Conservation (phyloP, 2,113 vertebrate species). For the Greenwoodochromis staneri region DNA sequence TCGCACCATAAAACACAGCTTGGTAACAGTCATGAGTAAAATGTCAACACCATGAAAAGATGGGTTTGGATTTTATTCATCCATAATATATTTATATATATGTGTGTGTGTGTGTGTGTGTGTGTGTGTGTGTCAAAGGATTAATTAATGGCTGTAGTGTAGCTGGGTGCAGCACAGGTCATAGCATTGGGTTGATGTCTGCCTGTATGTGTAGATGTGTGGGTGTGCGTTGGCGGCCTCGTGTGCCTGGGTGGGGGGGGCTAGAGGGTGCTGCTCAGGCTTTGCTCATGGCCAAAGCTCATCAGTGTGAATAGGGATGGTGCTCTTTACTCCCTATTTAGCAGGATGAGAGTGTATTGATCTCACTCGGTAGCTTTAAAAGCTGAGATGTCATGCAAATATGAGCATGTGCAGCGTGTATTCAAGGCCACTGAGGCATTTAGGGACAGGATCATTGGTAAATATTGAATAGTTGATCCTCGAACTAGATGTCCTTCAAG, state of each 20-base stretch:
- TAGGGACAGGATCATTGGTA: neutral
- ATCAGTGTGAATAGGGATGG: neutral
- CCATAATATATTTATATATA: rapidly evolving
- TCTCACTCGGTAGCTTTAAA: slow-evolving; percentile 20
- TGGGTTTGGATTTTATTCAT: neutral
- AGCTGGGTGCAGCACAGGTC: neutral
- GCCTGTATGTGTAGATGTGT: neutral
- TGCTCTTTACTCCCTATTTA: slow-evolving; percentile 27
- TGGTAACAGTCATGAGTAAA: neutral
- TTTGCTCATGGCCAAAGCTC: neutral
- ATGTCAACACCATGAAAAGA: neutral
- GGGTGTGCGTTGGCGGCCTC: neutral
- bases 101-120: rapidly evolving
- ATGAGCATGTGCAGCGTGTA: slow-evolving; percentile 7
- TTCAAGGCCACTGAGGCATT: slow-evolving; percentile 3
- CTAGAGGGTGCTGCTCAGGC: neutral
- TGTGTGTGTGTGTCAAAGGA: neutral
- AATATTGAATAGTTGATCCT: slow-evolving; percentile 11
- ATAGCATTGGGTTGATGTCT: neutral
- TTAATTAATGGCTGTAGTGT: neutral
- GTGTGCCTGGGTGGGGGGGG: neutral
- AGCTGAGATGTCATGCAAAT: slow-evolving; percentile 22
- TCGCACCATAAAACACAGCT: neutral
- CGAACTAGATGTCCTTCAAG: neutral
- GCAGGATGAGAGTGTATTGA: slow-evolving; percentile 34